Evolutionary conservation across 2,113 vertebrate genomes (phyloP), one percentile per base, ranked within the genome.

Genomic region (Nothocercus nigrocapillus): DNA sequence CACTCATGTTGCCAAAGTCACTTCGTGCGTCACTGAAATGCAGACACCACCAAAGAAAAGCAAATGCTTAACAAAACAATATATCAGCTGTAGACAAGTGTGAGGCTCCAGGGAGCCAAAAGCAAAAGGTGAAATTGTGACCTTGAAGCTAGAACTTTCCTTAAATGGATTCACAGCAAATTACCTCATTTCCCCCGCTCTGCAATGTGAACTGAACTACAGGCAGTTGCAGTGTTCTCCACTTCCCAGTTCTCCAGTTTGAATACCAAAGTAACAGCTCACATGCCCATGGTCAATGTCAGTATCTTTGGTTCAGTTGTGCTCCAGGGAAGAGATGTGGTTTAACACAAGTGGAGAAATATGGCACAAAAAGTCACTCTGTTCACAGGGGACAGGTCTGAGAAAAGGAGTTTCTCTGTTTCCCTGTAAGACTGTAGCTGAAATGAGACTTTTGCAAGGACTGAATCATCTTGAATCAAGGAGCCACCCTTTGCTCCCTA

Each of bases 41-140:
- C 79, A 88, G 51, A 68, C 69, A n/a, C 12, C 1, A 1, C 56
- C 59, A 53, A 86, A 87, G 81, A 56, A 91, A 93, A 92, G 38
- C 58, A 89, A 90, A 94, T 62, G 30, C 44, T 89, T 90, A 78
- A 66, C 58, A 82, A 93, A 92, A 51, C 45, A 78, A 90, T 83
- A 34, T 51, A 78, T 92, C 78, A 92, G 28, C 69, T 79, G 21
- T 79, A 86, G 82, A 90, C 32, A 95, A 84, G 21, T 47, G 44
- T 72, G 81, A 87, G 69, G 68, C 62, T 70, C 61, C 62, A 87
- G 30, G 18, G 69, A 94, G 27, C 73, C 21, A 59, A 89, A 94
- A 92, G 36, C 42, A 89, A 75, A 84, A 93, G 56, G 28, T 56
- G 59, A 82, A 36, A 75, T 73, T 15, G 17, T 64, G 86, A 80